Base-by-base conservation (phyloP, 2,797 vertebrate genomes). In the Emydoidea blandingii region DNA sequence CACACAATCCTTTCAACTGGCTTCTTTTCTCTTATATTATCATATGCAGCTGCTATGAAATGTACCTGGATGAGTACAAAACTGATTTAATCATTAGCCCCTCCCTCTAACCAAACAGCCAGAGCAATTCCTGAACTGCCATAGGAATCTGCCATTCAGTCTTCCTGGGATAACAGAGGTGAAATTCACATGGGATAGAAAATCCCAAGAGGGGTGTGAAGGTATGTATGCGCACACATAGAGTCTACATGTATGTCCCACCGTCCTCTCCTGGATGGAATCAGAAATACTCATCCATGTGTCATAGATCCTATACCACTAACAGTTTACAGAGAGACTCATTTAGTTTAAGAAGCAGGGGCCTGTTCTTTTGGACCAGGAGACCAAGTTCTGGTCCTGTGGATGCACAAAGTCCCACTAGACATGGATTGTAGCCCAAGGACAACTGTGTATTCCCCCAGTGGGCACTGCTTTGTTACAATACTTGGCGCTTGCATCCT, bases 1-100 rank as follows among this genome's bases (percentile, higher is more conserved):
- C 21, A 14, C 3, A 1, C 23, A 10, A 31, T 31, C 74, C 56
- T 81, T 62, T n/a, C 1, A 1, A 10, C 0, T 0, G 44, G n/a
- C 25, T 0, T 89, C 78, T 86, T 31, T 34, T 34, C 47, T 57
- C 34, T n/a, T 14, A 29, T 1, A 3, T 44, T 34, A 44, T 47
- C 34, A 27, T 6, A 50, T 50, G 65, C n/a, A n/a, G 49, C 37
- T 74, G 34, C 54, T 52, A 12, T 29, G 21, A 44, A n/a, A 10
- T 41, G 37, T 47, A 50, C 29, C 80, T 50, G 11, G 52, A 53
- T 25, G 44, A 50, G 31, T 25, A 78, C 29, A 23, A 52, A 74
- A 56, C 27, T 25, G 29, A 31, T 76, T 54, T 31, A 12, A 18
- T 29, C 27, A 50, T 54, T 50, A 16, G 31, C 3, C 31, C 47